A percentile compares a stretch with the other conserved stretches of the same genome.
phyloP scores from a whole-genome alignment of 2,113 vertebrate species.

The Mus musculus region GRCm39 chrX:50763501-50764000 shows the following conservation, averaged over 20 bases:
- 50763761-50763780: slow-evolving; percentile 36
- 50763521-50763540: not conserved
- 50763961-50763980: slow-evolving; percentile 38
- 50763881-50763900: not conserved
- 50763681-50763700: not conserved
- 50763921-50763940: slow-evolving; percentile 55
- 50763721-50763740: slow-evolving; percentile 22
- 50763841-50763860: slow-evolving; percentile 50
- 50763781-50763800: slow-evolving; percentile 16
- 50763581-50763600: not conserved
- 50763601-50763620: not conserved
- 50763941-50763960: slow-evolving; percentile 42
- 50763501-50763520: slow-evolving; percentile 51
- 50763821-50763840: slow-evolving; percentile 52
- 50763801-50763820: slow-evolving; percentile 59
- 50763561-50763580: not conserved
- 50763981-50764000: slow-evolving; percentile 43
- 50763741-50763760: not conserved
- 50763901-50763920: slow-evolving; percentile 4
- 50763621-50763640: not conserved
- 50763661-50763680: slow-evolving; percentile 17
- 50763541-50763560: not conserved
- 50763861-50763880: slow-evolving; percentile 35
- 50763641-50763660: not conserved
- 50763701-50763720: not conserved